Percentiles rank a stretch among this genome's conserved stretches.
phyloP scores from a whole-genome alignment of 30 jellyfish, hydroid and myxozoan species.

The Nemopilema nomurai region DNA sequence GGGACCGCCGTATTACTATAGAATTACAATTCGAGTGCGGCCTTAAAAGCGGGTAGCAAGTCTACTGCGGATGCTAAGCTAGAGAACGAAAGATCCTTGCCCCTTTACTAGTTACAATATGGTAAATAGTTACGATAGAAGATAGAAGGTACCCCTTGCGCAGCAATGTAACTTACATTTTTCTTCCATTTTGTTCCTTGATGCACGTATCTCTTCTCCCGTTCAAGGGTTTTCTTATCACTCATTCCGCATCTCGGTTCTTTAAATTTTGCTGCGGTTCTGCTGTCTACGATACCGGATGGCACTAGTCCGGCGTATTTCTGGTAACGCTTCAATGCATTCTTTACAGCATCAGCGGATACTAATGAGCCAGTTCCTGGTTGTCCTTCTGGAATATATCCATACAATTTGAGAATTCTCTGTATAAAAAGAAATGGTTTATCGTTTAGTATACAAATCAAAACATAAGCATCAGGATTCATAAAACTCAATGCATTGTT shows the following conservation, averaged over 20 bases:
- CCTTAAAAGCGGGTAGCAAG: too few relatives aligned
- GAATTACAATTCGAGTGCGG: too few relatives aligned
- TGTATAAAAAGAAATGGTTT: constrained; percentile 6
- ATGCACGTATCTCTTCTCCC: constrained; percentile 73
- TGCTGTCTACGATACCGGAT: constrained; percentile 69
- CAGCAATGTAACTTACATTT: constrained; percentile 65
- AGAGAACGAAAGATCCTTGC: too few relatives aligned
- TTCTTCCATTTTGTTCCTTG: constrained; percentile 87
- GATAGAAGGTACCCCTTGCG: too few relatives aligned
- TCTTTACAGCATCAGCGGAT: constrained; percentile 37
- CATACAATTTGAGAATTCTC: constrained; percentile 52
- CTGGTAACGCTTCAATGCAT: constrained; percentile 66
- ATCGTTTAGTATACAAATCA: neutral
- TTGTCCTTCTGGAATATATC: constrained; percentile 52
- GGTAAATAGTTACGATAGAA: too few relatives aligned
- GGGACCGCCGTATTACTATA: too few relatives aligned
- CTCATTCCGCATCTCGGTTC: constrained; percentile 90
- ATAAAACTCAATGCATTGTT: neutral
- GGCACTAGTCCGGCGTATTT: constrained; percentile 63
- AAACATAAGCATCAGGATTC: neutral
- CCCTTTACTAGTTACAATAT: too few relatives aligned
- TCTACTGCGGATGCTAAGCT: too few relatives aligned
- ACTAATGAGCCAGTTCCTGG: constrained; percentile 59
- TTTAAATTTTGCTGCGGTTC: constrained; percentile 51
- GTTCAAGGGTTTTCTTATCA: constrained; percentile 33